Evolutionary conservation across 37 sponge, comb jelly and placozoan species (phyloP).

Genomic region (Mnemiopsis leidyi): DNA sequence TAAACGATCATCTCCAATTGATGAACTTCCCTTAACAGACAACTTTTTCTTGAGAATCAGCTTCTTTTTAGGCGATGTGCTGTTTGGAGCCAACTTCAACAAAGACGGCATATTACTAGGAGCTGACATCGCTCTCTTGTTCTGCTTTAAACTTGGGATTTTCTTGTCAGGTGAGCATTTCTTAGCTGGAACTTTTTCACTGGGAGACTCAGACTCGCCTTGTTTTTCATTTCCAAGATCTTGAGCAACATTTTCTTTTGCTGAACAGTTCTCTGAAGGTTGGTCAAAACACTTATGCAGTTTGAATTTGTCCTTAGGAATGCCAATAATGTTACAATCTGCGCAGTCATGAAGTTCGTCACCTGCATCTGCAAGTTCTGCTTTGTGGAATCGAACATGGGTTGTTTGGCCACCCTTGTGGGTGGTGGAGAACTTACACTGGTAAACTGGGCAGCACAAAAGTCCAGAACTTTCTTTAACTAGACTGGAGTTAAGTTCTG

Average conservation of each 20-base stretch:
- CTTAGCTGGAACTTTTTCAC: background rate
- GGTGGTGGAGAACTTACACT: background rate
- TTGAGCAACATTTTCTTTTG: background rate
- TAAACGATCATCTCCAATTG: background rate
- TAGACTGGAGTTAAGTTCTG: background rate
- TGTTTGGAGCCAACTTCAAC: background rate
- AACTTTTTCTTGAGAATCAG: background rate
- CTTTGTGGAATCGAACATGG: background rate
- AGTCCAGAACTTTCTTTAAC: background rate
- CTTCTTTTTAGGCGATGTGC: background rate
- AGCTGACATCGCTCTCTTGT: background rate
- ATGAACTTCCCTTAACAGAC: background rate
- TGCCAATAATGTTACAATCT: background rate
- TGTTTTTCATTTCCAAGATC: background rate
- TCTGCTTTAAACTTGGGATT: background rate
- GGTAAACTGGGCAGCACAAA: background rate
- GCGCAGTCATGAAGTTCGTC: background rate
- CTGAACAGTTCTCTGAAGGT: background rate
- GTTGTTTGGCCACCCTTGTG: constrained; percentile 7
- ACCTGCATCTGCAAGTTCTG: background rate
- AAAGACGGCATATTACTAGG: background rate
- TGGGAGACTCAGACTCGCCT: background rate
- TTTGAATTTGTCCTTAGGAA: background rate
- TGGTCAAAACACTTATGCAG: background rate
- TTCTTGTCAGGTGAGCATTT: background rate